Evolutionary conservation across 1,140 invertebrate species (phyloP), one percentile per base, ranked within the genome.

Genomic region (Orius laevigatus): DNA sequence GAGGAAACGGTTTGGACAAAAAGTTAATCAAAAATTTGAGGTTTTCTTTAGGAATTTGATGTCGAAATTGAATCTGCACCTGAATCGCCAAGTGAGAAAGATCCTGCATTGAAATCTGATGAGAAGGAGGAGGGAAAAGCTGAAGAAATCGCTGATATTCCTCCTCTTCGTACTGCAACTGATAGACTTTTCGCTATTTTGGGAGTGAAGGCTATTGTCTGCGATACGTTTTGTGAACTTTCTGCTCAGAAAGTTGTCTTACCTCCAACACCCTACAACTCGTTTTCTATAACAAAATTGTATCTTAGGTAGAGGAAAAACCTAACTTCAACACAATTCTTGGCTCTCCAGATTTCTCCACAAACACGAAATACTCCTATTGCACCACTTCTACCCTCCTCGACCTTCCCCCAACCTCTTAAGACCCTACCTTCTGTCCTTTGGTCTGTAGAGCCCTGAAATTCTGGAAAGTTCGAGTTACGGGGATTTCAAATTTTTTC

Each of bases 271-370:
- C 42, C 52, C 9, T 50, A 34, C 34, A 36, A 19, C 11, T 46
- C 48, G 6, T 49, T 19, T 34, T 31, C 33, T 4, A 35, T 50
- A 9, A 35, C 36, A 6, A 12, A 16, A n/a, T 32, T 53, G 20
- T 53, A 44, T 35, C 25, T 53, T 3, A 49, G 52, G 52, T 53
- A 36, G 41, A n/a, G 8, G n/a, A 34, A 34, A n/a, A 34, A 34
- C n/a, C 8, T 34, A 9, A 8, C 8, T 34, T 34, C 8, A n/a
- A n/a, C 8, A 34, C 8, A 34, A 34, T 34, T 34, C 33, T 9
- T 9, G n/a, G 8, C 33, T 34, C n/a, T 8, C n/a, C 33, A 9
- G 33, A 34, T 9, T n/a, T 34, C 33, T 34, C 8, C n/a, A n/a
- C n/a, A n/a, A n/a, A n/a, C n/a, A n/a, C n/a, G n/a, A n/a, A n/a